phyloP scores from a whole-genome alignment of 2,113 vertebrate genomes.

The Phylloscopus whistleri region DNA sequence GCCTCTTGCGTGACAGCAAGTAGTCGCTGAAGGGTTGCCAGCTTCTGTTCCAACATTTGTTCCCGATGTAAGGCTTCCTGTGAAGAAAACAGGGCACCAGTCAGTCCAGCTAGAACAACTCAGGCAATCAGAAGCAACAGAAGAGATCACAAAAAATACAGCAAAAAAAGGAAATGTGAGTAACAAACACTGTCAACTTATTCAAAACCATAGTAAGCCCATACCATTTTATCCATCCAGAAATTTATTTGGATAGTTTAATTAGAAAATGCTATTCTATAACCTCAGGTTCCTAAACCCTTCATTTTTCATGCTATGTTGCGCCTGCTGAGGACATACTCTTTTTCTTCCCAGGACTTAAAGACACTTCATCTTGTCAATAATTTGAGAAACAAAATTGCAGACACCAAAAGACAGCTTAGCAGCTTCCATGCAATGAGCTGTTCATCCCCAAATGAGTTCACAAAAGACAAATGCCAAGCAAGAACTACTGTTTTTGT shows the following conservation, averaged over 20 bases:
- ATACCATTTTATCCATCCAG: background rate
- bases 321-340: background rate
- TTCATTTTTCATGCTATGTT: background rate
- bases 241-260: background rate
- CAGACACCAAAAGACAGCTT: background rate
- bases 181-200: background rate
- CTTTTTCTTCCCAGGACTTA: background rate
- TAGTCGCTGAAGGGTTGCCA: slow-evolving; percentile 95
- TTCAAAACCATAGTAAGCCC: background rate
- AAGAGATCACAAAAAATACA: background rate
- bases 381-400: background rate
- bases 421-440: background rate
- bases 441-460: background rate
- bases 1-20: slow-evolving; percentile 95
- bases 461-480: background rate
- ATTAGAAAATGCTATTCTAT: background rate
- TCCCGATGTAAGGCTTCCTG: slow-evolving; percentile 99
- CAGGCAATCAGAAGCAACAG: background rate
- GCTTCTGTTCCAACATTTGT: slow-evolving; percentile 99
- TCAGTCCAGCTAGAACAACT: background rate
- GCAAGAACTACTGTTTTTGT: background rate
- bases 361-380: background rate
- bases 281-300: background rate
- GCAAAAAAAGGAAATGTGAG: background rate
- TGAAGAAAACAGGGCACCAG: background rate